Percentiles rank a stretch among this genome's conserved stretches.
These are phyloP conservation scores for Jaculus jaculus DNA, from an alignment of 2,113 vertebrate genomes.

Conservation along the genomic window DNA sequence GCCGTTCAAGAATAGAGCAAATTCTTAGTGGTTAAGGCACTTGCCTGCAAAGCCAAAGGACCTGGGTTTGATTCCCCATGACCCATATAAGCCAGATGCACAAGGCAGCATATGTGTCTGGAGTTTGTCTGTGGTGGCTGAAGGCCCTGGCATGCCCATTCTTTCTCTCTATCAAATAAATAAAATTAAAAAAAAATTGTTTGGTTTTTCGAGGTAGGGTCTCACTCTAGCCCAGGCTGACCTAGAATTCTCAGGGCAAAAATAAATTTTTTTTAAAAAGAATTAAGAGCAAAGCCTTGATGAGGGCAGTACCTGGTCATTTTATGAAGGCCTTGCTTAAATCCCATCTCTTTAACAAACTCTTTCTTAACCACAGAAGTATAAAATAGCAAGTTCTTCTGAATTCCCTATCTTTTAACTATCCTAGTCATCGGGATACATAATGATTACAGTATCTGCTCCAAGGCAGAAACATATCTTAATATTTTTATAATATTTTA, in stretches of 20 bases:
- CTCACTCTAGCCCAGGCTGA: too few relatives aligned
- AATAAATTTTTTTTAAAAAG: too few relatives aligned
- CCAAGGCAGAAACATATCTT: not conserved
- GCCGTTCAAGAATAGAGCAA: not conserved
- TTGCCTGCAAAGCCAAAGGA: too few relatives aligned
- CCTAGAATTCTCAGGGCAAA: too few relatives aligned
- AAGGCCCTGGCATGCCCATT: too few relatives aligned
- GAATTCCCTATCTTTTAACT: not conserved
- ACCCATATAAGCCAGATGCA: too few relatives aligned
- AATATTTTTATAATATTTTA: not conserved
- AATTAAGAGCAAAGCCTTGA: constrained; percentile 6
- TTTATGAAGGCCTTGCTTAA: not conserved
- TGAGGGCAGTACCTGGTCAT: not conserved
- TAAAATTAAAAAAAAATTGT: too few relatives aligned
- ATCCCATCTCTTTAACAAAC: not conserved
- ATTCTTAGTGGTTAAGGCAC: not conserved
- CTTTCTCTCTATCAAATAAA: too few relatives aligned
- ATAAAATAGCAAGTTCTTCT: not conserved
- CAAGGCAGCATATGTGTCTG: too few relatives aligned
- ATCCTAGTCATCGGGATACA: not conserved
- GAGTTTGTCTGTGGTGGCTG: too few relatives aligned
- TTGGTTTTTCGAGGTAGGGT: too few relatives aligned
- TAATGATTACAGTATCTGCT: constrained; percentile 6
- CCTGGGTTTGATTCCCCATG: too few relatives aligned
- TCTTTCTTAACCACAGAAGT: constrained; percentile 3